phyloP scores from a whole-genome alignment of 2,888 invertebrate species.

The Ryuthela nishihirai region DNA sequence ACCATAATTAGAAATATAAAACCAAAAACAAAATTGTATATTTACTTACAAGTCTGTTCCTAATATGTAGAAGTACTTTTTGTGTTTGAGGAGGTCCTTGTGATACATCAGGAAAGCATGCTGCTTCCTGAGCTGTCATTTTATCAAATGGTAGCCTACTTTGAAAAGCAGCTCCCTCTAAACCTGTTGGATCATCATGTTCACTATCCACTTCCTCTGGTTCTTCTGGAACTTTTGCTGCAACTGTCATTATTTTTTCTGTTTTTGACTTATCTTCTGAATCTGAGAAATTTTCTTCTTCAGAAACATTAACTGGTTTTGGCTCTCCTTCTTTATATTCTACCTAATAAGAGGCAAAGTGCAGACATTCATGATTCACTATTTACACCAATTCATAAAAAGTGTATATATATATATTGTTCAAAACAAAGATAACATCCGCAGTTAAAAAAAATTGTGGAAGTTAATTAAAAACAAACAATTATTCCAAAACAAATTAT shows the following conservation, averaged over 20 bases:
- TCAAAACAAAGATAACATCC: neutral
- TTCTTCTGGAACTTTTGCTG: conserved; percentile 26
- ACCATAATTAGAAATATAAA: no score
- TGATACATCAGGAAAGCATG: conserved; percentile 87
- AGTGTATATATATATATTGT: no score
- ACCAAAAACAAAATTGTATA: neutral
- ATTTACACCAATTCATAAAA: no score
- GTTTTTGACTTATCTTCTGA: conserved; percentile 45
- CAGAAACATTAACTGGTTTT: conserved; percentile 48
- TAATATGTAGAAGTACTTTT: conserved; percentile 83
- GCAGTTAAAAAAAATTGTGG: no score
- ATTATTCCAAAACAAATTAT: no score
- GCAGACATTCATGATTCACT: no score
- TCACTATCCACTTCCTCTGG: conserved; percentile 54
- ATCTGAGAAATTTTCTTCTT: conserved; percentile 48
- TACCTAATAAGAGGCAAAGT: conserved; percentile 46
- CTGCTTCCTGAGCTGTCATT: conserved; percentile 88
- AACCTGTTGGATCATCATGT: conserved; percentile 57
- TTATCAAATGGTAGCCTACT: conserved; percentile 91
- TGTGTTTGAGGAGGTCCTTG: conserved; percentile 75
- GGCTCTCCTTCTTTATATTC: conserved; percentile 51
- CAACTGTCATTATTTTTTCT: conserved; percentile 17
- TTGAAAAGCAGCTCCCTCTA: conserved; percentile 52
- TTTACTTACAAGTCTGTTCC: conserved; percentile 71
- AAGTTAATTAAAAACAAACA: no score